These are phyloP conservation scores for Achlya flavicornis DNA, from an alignment of 2,888 invertebrate genomes.

Conservation along the genomic window DNA sequence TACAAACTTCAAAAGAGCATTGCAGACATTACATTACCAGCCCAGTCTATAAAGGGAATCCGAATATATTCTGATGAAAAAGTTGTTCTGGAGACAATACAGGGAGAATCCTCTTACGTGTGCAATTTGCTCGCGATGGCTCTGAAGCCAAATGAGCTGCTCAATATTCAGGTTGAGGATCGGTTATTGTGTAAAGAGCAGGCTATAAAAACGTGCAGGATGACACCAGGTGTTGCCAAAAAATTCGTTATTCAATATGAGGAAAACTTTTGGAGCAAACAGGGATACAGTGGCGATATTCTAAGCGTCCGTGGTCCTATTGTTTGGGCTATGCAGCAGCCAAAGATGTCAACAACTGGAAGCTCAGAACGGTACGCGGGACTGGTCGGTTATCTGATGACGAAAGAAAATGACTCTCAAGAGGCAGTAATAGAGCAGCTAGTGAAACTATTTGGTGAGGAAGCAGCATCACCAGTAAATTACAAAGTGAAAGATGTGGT, in stretches of 20 bases:
- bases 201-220: conserved; percentile 38
- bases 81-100: conserved; percentile 68
- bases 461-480: conserved; percentile 57
- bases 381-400: conserved; percentile 64
- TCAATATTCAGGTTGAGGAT: conserved; percentile 60
- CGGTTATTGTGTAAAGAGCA: conserved; percentile 53
- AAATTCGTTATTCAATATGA: conserved; percentile 70
- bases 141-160: conserved; percentile 68
- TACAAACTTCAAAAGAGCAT: conserved; percentile 63
- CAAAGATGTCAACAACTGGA: conserved; percentile 59
- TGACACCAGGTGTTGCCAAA: conserved; percentile 58
- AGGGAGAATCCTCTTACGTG: conserved; percentile 67
- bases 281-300: conserved; percentile 75
- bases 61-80: conserved; percentile 60
- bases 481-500: conserved; percentile 62
- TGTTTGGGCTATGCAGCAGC: conserved; percentile 75
- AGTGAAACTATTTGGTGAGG: conserved; percentile 64
- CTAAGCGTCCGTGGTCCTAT: conserved; percentile 74
- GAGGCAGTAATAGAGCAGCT: conserved; percentile 66
- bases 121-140: conserved; percentile 75
- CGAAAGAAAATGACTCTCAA: conserved; percentile 44
- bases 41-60: conserved; percentile 64
- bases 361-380: conserved; percentile 52
- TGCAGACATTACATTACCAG: conserved; percentile 60
- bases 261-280: conserved; percentile 64